These are phyloP conservation scores for Pycnonotus jocosus DNA, from an alignment of 2,113 vertebrate species.

Conservation along the genomic window DNA sequence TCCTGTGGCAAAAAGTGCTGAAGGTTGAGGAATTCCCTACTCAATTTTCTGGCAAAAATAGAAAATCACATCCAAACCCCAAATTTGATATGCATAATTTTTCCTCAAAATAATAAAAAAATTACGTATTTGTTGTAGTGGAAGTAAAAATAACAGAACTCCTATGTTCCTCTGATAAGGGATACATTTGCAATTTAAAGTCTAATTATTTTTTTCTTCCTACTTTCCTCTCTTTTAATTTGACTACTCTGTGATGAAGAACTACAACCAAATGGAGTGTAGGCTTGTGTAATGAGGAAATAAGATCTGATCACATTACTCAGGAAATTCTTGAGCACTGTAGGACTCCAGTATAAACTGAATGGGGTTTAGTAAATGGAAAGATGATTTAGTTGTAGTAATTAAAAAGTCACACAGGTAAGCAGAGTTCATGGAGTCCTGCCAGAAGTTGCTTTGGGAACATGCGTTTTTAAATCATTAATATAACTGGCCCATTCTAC, in stretches of 20 bases:
- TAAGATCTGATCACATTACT: neutral
- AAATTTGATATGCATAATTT: neutral
- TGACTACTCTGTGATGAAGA: neutral
- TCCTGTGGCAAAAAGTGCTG: constrained; percentile 1
- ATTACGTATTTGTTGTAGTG: neutral
- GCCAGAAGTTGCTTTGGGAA: neutral
- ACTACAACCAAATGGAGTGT: neutral
- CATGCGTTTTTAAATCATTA: neutral
- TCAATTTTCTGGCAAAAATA: neutral
- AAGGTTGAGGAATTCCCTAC: neutral
- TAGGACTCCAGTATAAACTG: neutral
- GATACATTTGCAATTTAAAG: neutral
- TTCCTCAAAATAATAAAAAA: neutral
- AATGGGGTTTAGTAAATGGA: neutral
- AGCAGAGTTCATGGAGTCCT: neutral
- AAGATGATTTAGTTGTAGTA: neutral
- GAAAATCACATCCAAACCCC: neutral
- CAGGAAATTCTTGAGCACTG: neutral
- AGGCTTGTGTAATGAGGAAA: neutral
- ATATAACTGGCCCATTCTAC: neutral
- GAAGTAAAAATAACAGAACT: neutral
- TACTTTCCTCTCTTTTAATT: neutral
- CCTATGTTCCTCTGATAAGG: neutral
- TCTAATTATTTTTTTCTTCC: neutral
- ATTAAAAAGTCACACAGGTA: neutral